Conservation (phyloP, 2,113 vertebrate species). For the sheep (Ovis aries) region ARS-UI_Ramb_v3.0 NC_056065.1:57249001-57249500, state of each 20-base stretch:
- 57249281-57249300: neutral
- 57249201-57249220: neutral
- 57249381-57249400: neutral
- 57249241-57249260: neutral
- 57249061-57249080: neutral
- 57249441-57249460: neutral
- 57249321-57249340: neutral
- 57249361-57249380: neutral
- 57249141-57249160: neutral
- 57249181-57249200: neutral
- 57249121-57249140: neutral
- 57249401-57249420: neutral
- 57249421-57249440: neutral
- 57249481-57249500: neutral
- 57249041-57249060: neutral
- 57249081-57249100: neutral
- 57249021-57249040: neutral
- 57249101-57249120: neutral
- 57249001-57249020: neutral
- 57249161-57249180: neutral
- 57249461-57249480: neutral
- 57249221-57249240: neutral
- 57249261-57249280: neutral
- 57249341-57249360: neutral
- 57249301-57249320: neutral